These are phyloP conservation scores for Mormyrus proboscirostris DNA, from an alignment of 2,797 vertebrate genomes.

Conservation along the genomic window DNA sequence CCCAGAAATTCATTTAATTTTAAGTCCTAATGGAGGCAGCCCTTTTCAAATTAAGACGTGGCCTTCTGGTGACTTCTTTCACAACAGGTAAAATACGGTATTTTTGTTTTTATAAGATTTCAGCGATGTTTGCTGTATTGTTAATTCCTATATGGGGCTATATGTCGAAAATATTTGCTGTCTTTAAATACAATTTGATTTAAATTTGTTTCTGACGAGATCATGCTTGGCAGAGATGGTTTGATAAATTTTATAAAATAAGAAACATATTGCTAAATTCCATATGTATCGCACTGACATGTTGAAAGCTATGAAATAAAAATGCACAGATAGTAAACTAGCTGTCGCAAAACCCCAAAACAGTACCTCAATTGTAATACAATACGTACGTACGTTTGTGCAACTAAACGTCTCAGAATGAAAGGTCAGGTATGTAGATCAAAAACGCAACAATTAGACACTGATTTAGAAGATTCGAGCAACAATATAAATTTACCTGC, in stretches of 20 bases:
- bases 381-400: neutral
- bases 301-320: neutral
- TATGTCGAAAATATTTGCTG: neutral
- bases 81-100: conserved; percentile 16
- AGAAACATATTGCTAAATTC: neutral
- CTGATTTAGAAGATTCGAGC: neutral
- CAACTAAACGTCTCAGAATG: neutral
- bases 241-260: neutral
- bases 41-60: neutral
- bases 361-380: neutral
- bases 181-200: neutral
- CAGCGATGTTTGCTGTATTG: neutral
- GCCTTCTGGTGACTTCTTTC: neutral
- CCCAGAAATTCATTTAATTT: neutral
- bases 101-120: neutral
- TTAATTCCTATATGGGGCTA: neutral
- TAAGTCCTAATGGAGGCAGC: neutral
- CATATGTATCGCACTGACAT: neutral
- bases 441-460: neutral
- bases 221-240: neutral
- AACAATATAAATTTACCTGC: neutral
- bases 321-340: neutral
- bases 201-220: neutral
- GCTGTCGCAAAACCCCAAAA: neutral
- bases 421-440: neutral